Evolutionary conservation across 2,888 invertebrate species (phyloP).

Genomic region (Iphiclides podalirius): DNA sequence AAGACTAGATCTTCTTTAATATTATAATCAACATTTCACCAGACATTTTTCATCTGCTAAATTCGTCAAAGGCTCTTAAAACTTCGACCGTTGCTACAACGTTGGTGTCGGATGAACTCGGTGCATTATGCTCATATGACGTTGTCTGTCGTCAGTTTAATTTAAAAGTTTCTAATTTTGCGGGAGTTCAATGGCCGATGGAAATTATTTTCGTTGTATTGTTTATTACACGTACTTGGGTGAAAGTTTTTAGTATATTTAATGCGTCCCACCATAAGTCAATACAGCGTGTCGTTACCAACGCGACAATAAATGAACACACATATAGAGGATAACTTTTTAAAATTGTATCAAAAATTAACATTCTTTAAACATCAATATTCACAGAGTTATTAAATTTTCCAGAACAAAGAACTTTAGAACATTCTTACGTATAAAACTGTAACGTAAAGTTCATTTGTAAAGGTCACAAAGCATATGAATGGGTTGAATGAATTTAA

Average conservation of each 20-base stretch:
- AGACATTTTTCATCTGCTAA: slow-evolving; percentile 46
- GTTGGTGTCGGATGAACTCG: slow-evolving; percentile 34
- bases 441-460: too few relatives aligned
- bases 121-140: slow-evolving; percentile 43
- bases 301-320: too few relatives aligned
- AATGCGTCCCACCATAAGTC: neutral
- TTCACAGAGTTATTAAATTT: too few relatives aligned
- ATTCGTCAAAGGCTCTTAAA: slow-evolving; percentile 45
- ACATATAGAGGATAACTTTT: too few relatives aligned
- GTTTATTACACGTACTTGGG: slow-evolving; percentile 13
- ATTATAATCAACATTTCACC: slow-evolving; percentile 26
- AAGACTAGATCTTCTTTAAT: neutral
- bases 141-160: slow-evolving; percentile 47
- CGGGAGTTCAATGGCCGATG: slow-evolving; percentile 37
- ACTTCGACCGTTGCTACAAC: slow-evolving; percentile 34
- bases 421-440: too few relatives aligned
- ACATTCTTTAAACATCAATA: too few relatives aligned
- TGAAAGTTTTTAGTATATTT: neutral
- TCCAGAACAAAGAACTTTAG: too few relatives aligned
- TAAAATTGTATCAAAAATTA: too few relatives aligned
- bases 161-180: slow-evolving; percentile 50
- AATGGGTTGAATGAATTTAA: too few relatives aligned
- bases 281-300: too few relatives aligned
- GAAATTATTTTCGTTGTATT: slow-evolving; percentile 22
- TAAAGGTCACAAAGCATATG: too few relatives aligned